Base-by-base conservation (phyloP, 2,888 invertebrate species). In the Lithophane socia region DNA sequence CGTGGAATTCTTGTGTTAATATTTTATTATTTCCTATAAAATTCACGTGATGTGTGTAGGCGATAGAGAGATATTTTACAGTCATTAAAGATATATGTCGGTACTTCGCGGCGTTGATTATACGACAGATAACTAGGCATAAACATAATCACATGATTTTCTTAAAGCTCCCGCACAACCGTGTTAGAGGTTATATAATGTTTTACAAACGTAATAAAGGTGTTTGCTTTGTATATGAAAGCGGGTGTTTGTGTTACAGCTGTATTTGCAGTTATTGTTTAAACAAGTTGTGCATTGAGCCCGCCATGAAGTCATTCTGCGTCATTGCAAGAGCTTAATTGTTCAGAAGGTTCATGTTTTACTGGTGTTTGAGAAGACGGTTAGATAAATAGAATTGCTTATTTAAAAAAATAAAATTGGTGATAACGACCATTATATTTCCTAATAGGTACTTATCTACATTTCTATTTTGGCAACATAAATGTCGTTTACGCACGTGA, bases 41-140 rank as follows among this genome's bases (percentile, higher is more conserved):
- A 80, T 79, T 84, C 88, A 86, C 88, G 88, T 90, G 90, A 88
- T 79, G 49, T 68, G 78, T 74, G 87, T 82, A 79, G 82, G 79
- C 75, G 79, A 81, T 82, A 76, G 75, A 79, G 58, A 77, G 49
- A 71, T 78, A 78, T 79, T 87, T 82, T 73, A 77, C 73, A 61
- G 60, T 54, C 47, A 67, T 75, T 72, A 63, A 75, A 85, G 49
- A 85, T 72, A 71, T 75, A 80, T 73, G 67, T 69, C n/a, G 37
- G 72, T 70, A 68, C 67, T 76, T 60, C 61, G 73, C 24, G 70
- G 73, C 73, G 73, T 67, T 77, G 77, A 82, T 80, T 85, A 84
- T 79, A 83, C 75, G 60, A 79, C 71, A 84, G 87, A 88, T 87
- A 81, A 87, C 82, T 69, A 44, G 60, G 58, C 58, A 72, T 81